Conservation (phyloP, 2,113 vertebrate genomes). For the Pollimyrus isidori region DNA sequence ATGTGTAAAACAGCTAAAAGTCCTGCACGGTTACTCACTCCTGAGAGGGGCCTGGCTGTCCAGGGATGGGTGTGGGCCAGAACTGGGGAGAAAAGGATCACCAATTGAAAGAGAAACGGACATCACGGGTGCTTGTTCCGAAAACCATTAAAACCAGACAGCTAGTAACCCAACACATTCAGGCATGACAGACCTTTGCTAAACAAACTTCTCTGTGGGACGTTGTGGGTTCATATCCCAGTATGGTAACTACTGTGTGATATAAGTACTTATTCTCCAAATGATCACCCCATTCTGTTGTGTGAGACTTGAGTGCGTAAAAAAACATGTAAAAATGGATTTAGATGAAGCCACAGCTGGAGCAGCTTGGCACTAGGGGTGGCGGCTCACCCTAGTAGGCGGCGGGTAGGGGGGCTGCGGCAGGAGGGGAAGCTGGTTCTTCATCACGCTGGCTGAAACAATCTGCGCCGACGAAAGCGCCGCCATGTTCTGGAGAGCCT, state of each 20-base stretch:
- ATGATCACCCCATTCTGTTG: neutral
- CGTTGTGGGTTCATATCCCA: neutral
- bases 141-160: neutral
- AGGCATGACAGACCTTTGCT: neutral
- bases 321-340: neutral
- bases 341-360: neutral
- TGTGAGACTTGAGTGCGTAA: neutral
- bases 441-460: slow-evolving; percentile 86
- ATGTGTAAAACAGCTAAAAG: neutral
- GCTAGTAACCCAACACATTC: neutral
- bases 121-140: neutral
- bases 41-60: slow-evolving; percentile 95
- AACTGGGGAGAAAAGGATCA: slow-evolving; percentile 59
- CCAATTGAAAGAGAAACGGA: neutral
- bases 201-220: too few relatives aligned
- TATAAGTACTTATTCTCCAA: neutral
- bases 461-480: slow-evolving; percentile 94
- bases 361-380: neutral
- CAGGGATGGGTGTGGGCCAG: slow-evolving; percentile 83
- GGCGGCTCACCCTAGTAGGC: slow-evolving; percentile 74
- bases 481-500: slow-evolving; percentile 91
- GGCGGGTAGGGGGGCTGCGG: slow-evolving; percentile 80
- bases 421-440: slow-evolving; percentile 67
- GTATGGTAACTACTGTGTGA: neutral
- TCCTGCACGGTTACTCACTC: slow-evolving; percentile 70